A percentile compares a stretch with the other conserved stretches of the same genome.
phyloP scores from a whole-genome alignment of 2,797 vertebrate species.

The Discoglossus pictus region DNA sequence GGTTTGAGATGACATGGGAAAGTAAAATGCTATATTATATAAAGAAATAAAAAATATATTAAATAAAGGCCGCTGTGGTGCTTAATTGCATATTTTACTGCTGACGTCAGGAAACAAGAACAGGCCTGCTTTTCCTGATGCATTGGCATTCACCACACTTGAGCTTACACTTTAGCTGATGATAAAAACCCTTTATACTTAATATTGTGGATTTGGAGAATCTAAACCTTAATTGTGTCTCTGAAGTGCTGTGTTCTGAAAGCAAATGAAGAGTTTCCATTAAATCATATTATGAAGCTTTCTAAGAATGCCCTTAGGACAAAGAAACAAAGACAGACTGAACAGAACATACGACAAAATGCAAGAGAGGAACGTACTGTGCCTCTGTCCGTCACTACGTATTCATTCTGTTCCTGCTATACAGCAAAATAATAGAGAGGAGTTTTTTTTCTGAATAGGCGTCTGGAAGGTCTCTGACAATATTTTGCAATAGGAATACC shows the following conservation, averaged over 20 bases:
- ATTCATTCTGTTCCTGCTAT: too few species aligned
- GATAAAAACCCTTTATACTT: slow-evolving; percentile 9
- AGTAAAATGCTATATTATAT: too few species aligned
- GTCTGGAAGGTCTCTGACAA: too few species aligned
- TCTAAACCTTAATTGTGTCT: slow-evolving; percentile 1
- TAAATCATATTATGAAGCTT: slow-evolving; percentile 6
- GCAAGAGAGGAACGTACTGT: not conserved
- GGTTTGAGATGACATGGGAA: too few species aligned
- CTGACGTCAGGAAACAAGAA: not conserved
- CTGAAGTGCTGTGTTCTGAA: not conserved
- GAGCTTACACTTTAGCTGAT: too few species aligned
- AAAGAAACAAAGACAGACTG: not conserved
- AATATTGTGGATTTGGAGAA: not conserved
- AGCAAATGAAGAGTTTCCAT: slow-evolving; percentile 20
- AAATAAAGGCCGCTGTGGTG: not conserved
- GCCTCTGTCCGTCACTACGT: too few species aligned
- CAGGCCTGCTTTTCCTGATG: not conserved
- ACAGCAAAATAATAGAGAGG: too few species aligned
- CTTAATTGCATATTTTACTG: not conserved
- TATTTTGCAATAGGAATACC: too few species aligned
- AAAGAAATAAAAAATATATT: too few species aligned
- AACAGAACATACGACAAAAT: not conserved
- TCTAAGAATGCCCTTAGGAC: not conserved
- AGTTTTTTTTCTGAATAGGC: too few species aligned
- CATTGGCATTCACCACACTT: not conserved